Conservation (phyloP, 2,113 vertebrate species). For the Ancistrus triradiatus region DNA sequence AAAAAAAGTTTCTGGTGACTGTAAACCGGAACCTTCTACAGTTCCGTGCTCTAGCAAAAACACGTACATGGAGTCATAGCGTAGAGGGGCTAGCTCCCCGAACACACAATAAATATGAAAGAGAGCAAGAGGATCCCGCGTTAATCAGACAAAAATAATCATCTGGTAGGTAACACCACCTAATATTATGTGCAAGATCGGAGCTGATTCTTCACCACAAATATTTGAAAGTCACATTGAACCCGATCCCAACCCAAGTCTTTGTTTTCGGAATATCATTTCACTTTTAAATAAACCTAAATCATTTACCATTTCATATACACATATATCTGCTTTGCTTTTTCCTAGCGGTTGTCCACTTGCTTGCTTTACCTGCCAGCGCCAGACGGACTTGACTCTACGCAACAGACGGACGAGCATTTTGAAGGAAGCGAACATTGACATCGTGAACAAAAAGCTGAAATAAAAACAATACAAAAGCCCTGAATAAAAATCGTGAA, state of each 20-base stretch:
- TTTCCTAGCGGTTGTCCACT: conserved; percentile 58
- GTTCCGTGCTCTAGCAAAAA: conserved; percentile 35
- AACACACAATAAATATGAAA: conserved; percentile 72
- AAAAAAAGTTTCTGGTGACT: conserved; percentile 41
- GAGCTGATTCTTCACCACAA: conserved; percentile 69
- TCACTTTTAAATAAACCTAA: conserved; percentile 72
- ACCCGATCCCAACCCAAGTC: conserved; percentile 44
- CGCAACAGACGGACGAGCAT: conserved; percentile 47
- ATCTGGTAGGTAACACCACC: conserved; percentile 71
- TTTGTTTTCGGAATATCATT: conserved; percentile 57
- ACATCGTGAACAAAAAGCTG: conserved; percentile 44
- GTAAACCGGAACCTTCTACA: conserved; percentile 53
- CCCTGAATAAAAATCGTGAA: conserved; percentile 44
- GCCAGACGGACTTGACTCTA: conserved; percentile 39
- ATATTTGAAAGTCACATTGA: conserved; percentile 61
- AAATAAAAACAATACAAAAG: conserved; percentile 41
- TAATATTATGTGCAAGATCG: conserved; percentile 79
- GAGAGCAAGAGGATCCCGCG: conserved; percentile 65
- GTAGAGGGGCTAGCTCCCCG: conserved; percentile 45
- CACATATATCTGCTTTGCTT: conserved; percentile 60
- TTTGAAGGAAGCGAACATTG: conserved; percentile 42
- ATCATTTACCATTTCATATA: conserved; percentile 70
- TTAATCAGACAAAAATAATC: conserved; percentile 65
- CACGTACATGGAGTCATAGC: conserved; percentile 40
- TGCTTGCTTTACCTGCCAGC: conserved; percentile 30